Base-by-base conservation (phyloP, 2,113 vertebrate genomes). In the Pteronura brasiliensis region DNA sequence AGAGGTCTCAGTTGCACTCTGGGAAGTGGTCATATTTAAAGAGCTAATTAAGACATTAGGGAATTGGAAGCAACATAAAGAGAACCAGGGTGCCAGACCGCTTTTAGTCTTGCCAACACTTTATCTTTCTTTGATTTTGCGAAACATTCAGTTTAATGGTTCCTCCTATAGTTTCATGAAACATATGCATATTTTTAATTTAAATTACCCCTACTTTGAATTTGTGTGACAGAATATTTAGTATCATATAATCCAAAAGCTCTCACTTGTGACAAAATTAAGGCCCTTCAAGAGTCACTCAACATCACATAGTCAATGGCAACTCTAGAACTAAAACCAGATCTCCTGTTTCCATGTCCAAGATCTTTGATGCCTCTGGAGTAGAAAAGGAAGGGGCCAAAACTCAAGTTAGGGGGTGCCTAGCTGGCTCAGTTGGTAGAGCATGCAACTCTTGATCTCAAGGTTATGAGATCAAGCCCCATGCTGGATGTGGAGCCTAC, bases 201-300 rank as follows among this genome's bases (percentile, higher is more conserved):
- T 90, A 90, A 87, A 74, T 89, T 67, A 96, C n/a, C 76, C 83
- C 20, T 92, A 14, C 13, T 93, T 95, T 92, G 55, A 93, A 84
- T 52, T 39, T 97, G 31, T 96, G 4, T 72, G 83, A 83, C 59
- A 95, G 86, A 96, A 91, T 42, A 94, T 20, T 95, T 34, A 95
- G 93, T 10, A 59, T 86, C 59, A 91, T 61, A 97, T 85, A 95
- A 88, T 80, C 27, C 27, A 69, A 96, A 97, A 85, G 57, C 7
- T 95, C 20, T 94, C 61, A 42, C 42, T 42, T 42, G 9, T 93
- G 52, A 87, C 67, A 92, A 94, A 85, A 80, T 72, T 82, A 81
- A 92, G 63, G 31, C 47, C 59, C 55, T 92, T 80, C 44, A 27
- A 80, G 29, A 83, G 12, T 91, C 36, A 96, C n/a, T 94, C 49